Evolutionary conservation across 1,140 invertebrate species (phyloP), one percentile per base, ranked within the genome.

Genomic region (Drosophila virilis): DNA sequence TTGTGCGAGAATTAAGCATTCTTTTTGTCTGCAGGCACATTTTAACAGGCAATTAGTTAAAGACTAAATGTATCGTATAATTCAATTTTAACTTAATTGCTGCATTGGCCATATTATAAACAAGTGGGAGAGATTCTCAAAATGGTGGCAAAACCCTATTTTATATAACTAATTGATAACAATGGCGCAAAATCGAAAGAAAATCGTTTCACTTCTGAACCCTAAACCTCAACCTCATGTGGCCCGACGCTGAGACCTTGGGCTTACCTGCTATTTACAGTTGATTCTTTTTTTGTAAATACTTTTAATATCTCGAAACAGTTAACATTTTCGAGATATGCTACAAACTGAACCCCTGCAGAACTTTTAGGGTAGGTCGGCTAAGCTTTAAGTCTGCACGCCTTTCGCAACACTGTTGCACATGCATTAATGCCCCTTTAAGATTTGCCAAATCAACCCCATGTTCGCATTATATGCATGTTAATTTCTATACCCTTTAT

Each of bases 301-400:
- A n/a, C 40, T 42, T 42, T n/a, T 6, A 42, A 42, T 6, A 13
- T 42, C n/a, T 42, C 12, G 22, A 42, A 42, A 42, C n/a, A 13
- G 40, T n/a, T 32, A 50, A 12, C 8, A 50, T 6, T 50, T 32
- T 50, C 48, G 1, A 50, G 22, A 32, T 6, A 9, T 12, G 17
- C 6, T 22, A 12, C 9, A 12, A 22, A 8, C 17, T 10, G 17
- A 46, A 46, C 46, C 46, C 28, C 28, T 50, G 13, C n/a, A 12
- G 7, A 9, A 6, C 46, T 7, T 80, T 67, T 86, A 82, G 82
- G 82, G 79, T 86, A 86, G 83, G 82, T 86, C 82, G 62, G 48
- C 35, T 9, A 51, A 45, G 42, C 33, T 32, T 38, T n/a, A 46
- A 54, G 40, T 35, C 12, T 37, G 28, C 50, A 28, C 52, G 33